phyloP scores from a whole-genome alignment of 2,113 vertebrate genomes.

The Neotragus moschatus region DNA sequence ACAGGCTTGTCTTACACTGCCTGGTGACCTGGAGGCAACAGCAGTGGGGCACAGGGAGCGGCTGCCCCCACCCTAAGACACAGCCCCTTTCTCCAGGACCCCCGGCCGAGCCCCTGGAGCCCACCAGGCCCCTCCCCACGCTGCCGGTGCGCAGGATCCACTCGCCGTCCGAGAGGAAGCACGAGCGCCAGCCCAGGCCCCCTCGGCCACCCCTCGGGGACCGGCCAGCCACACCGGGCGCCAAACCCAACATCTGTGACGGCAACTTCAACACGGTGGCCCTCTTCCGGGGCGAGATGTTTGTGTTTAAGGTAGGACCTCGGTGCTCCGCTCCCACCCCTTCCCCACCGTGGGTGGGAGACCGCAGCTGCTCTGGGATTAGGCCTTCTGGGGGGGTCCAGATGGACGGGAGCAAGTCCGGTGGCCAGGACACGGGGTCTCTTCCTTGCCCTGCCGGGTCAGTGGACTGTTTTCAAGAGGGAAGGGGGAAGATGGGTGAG shows the following conservation, averaged over 20 bases:
- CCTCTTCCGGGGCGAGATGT: slow-evolving; percentile 98
- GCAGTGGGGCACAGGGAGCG: not conserved
- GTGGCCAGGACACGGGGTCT: not conserved
- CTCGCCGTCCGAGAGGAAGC: slow-evolving; percentile 91
- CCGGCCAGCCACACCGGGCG: slow-evolving; percentile 87
- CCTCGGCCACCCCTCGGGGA: slow-evolving; percentile 89
- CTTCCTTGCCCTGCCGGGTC: not conserved
- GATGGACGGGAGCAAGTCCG: not conserved
- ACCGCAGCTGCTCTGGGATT: not conserved
- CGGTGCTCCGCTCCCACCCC: not conserved
- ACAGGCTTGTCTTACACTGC: not conserved
- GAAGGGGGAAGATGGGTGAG: not conserved
- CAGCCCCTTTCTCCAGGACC: slow-evolving; percentile 84
- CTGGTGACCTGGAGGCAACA: not conserved
- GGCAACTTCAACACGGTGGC: slow-evolving; percentile 98
- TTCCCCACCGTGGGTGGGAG: not conserved
- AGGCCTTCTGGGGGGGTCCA: not conserved
- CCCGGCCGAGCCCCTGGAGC: slow-evolving; percentile 93
- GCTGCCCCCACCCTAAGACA: not conserved
- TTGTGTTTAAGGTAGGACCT: slow-evolving; percentile 95
- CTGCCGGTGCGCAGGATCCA: slow-evolving; percentile 91
- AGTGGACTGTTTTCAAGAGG: not conserved
- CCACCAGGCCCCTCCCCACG: slow-evolving; percentile 94
- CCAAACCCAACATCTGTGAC: slow-evolving; percentile 97
- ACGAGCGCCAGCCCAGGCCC: slow-evolving; percentile 89